phyloP scores from a whole-genome alignment of 2,113 vertebrate species.

The Brachypodius melanocephalos region DNA sequence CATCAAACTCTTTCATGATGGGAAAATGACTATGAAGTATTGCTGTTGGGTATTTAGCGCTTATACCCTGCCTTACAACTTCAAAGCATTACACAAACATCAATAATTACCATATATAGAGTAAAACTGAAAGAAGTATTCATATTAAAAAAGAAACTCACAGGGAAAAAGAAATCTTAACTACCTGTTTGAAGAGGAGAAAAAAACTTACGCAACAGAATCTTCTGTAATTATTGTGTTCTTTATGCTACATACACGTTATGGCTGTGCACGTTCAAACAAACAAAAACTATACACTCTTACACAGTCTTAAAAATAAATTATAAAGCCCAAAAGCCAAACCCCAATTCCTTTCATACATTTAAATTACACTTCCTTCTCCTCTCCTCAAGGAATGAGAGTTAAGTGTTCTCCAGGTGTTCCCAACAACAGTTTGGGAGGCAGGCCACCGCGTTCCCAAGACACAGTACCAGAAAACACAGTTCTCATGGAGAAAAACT shows the following conservation, averaged over 20 bases:
- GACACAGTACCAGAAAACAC: neutral
- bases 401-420: slow-evolving; percentile 49
- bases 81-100: slow-evolving; percentile 42
- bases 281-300: neutral
- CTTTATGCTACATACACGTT: neutral
- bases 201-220: neutral
- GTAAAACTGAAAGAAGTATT: slow-evolving; percentile 4
- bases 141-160: neutral
- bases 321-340: neutral
- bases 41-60: slow-evolving; percentile 7
- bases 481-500: slow-evolving; percentile 31
- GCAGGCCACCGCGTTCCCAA: neutral
- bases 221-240: neutral
- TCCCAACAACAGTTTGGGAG: slow-evolving; percentile 45
- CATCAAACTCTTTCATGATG: slow-evolving; percentile 18
- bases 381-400: neutral
- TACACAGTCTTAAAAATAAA: neutral
- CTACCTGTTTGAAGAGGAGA: neutral
- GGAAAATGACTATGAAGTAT: slow-evolving; percentile 26
- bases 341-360: neutral
- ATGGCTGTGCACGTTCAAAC: neutral
- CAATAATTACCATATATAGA: slow-evolving; percentile 37
- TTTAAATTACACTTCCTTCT: neutral
- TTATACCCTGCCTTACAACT: slow-evolving; percentile 17
- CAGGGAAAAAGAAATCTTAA: neutral